Evolutionary conservation across 2,113 vertebrate species (phyloP).

Genomic region (Sorex araneus): DNA sequence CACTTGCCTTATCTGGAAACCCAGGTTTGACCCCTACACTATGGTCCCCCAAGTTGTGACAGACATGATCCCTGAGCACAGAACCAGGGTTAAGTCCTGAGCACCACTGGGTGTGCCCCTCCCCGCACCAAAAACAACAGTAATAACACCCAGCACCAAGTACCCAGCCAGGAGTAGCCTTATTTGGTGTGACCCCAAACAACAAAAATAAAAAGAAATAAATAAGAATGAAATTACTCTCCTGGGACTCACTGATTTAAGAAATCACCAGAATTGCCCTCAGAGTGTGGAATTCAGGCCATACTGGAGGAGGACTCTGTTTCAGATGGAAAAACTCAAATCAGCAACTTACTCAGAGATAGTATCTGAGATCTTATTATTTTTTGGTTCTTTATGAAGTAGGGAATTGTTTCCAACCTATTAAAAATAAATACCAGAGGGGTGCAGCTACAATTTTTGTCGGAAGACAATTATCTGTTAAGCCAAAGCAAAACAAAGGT

Average conservation of each 20-base stretch:
- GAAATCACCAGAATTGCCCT: conserved; percentile 6
- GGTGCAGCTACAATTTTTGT: not conserved
- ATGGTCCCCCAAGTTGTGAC: too few species aligned
- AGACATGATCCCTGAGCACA: too few species aligned
- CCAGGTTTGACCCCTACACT: too few species aligned
- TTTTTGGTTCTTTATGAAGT: not conserved
- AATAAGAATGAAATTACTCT: conserved; percentile 39
- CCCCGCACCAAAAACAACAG: too few species aligned
- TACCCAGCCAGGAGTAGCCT: too few species aligned
- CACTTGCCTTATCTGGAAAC: too few species aligned
- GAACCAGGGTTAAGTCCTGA: too few species aligned
- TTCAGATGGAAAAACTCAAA: conserved; percentile 7
- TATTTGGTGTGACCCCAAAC: too few species aligned
- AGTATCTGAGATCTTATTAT: not conserved
- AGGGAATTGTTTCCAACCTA: not conserved
- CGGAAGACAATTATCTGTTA: conserved; percentile 14
- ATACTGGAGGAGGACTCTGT: not conserved
- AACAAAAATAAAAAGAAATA: too few species aligned
- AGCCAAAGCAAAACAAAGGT: not conserved
- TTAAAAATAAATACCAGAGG: conserved; percentile 21
- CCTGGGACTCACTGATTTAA: conserved; percentile 35
- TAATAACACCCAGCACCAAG: too few species aligned
- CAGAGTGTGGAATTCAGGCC: conserved; percentile 19
- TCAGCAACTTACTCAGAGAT: not conserved
- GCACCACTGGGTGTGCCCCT: too few species aligned